Evolutionary conservation across 35 echinoderm and acorn worm genomes (phyloP).

Genomic region (Eucidaris tribuloides): DNA sequence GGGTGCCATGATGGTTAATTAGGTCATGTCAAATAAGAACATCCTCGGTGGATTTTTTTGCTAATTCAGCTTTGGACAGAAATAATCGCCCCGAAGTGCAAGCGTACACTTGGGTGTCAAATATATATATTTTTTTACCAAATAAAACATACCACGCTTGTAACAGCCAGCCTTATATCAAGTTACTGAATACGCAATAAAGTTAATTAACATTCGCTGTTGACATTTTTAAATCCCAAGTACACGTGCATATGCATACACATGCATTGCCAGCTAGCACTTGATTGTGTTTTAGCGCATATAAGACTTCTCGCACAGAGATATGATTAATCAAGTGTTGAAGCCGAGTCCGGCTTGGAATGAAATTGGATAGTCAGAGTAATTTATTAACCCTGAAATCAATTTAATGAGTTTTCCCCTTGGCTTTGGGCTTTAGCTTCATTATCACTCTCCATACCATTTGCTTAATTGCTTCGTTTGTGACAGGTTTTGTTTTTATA

Average conservation of each 20-base stretch:
- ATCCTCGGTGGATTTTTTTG: no score
- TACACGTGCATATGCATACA: background rate
- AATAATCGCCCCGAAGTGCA: no score
- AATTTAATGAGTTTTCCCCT: constrained; percentile 39
- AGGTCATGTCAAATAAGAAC: no score
- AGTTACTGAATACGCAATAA: constrained; percentile 1
- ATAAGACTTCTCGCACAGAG: background rate
- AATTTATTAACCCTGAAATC: constrained; percentile 41
- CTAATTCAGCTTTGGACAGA: no score
- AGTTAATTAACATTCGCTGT: constrained; percentile 11
- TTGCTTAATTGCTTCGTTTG: constrained; percentile 36
- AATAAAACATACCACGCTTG: no score
- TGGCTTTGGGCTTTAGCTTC: constrained; percentile 20
- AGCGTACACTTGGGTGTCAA: no score
- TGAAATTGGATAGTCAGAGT: constrained; percentile 29
- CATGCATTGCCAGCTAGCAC: background rate
- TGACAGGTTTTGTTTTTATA: no score
- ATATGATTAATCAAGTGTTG: constrained; percentile 30
- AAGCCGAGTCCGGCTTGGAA: background rate
- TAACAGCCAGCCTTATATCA: no score
- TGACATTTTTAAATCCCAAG: constrained; percentile 9
- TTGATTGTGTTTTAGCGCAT: constrained; percentile 3
- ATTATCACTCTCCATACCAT: constrained; percentile 7
- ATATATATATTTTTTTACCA: no score
- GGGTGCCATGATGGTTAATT: no score